Conservation (phyloP, 2,888 invertebrate genomes). For the Phortica magna region DNA sequence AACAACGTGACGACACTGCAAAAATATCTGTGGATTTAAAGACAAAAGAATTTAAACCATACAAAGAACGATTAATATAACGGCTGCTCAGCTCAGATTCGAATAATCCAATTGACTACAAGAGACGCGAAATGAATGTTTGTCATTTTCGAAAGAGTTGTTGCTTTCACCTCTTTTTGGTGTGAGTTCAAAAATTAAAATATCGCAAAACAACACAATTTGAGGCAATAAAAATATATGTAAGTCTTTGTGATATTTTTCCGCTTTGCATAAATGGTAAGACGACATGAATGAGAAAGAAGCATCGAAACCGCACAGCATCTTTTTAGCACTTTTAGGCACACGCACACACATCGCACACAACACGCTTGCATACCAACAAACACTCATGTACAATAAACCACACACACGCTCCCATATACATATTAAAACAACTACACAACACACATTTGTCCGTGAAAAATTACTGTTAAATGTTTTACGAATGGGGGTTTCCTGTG, state of each 20-base stretch:
- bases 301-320: constrained; percentile 54
- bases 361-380: constrained; percentile 44
- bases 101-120: background rate
- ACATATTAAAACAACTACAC: constrained; percentile 40
- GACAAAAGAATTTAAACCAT: background rate
- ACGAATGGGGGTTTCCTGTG: constrained; percentile 34
- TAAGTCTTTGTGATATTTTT: constrained; percentile 65
- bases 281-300: constrained; percentile 55
- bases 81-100: background rate
- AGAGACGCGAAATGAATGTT: background rate
- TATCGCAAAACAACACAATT: constrained; percentile 54
- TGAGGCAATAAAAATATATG: constrained; percentile 22
- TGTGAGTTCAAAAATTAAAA: constrained; percentile 48
- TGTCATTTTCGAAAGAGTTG: constrained; percentile 16
- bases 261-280: constrained; percentile 69
- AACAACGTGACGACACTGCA: background rate
- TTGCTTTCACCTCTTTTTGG: constrained; percentile 67
- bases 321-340: constrained; percentile 65
- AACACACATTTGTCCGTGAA: constrained; percentile 58
- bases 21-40: background rate
- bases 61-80: background rate
- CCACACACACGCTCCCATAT: constrained; percentile 37
- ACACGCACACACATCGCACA: constrained; percentile 29
- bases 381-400: constrained; percentile 28
- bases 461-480: constrained; percentile 61